Evolutionary conservation across 2,113 vertebrate genomes (phyloP).

Genomic region (Oreochromis spilurus): DNA sequence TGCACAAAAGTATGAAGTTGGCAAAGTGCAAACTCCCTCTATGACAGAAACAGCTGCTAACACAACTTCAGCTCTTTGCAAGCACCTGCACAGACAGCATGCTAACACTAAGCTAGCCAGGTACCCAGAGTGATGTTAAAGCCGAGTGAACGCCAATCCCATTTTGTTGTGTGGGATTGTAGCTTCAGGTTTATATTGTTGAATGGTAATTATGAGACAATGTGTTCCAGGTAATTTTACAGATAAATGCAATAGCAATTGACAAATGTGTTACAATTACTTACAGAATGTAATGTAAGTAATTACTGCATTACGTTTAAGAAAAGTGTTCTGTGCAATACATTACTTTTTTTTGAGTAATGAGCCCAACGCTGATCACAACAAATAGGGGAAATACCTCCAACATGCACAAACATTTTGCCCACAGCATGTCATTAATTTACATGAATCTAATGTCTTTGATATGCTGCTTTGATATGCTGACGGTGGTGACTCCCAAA

Average conservation of each 20-base stretch:
- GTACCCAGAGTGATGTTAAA: neutral
- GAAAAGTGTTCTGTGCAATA: neutral
- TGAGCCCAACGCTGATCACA: neutral
- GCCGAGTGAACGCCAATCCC: accelerated
- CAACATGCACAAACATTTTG: neutral
- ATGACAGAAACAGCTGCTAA: neutral
- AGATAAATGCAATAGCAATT: neutral
- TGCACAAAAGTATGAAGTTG: neutral
- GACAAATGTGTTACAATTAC: neutral
- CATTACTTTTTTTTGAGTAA: neutral
- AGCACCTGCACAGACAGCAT: neutral
- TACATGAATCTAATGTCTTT: neutral
- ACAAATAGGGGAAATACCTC: neutral
- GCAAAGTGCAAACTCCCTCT: neutral
- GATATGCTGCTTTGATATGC: neutral
- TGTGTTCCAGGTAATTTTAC: neutral
- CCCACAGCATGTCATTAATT: neutral
- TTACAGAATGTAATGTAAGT: neutral
- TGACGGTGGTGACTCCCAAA: neutral
- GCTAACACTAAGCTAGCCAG: neutral
- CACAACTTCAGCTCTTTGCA: neutral
- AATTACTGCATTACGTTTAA: neutral
- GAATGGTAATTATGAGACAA: neutral
- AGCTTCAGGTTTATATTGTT: neutral
- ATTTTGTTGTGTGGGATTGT: neutral